phyloP scores from a whole-genome alignment of 2,888 invertebrate genomes.

The Cantharis nigra region DNA sequence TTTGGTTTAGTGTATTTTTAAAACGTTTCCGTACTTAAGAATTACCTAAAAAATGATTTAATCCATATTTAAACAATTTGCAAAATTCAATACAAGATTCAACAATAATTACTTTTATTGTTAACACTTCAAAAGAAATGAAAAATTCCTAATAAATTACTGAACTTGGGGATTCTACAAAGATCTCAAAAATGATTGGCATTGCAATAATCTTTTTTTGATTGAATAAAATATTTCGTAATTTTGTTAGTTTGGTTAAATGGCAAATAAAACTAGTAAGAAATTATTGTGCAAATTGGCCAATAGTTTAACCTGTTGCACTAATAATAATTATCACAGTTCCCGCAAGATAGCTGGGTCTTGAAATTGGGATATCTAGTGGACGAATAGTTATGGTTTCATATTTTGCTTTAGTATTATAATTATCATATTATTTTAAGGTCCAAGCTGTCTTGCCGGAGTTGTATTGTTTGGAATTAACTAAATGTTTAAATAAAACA shows the following conservation, averaged over 20 bases:
- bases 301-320: background rate
- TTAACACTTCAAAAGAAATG: no score
- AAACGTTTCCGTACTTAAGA: background rate
- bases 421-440: no score
- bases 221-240: background rate
- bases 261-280: background rate
- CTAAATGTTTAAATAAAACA: background rate
- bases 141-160: no score
- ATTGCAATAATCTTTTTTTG: background rate
- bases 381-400: no score
- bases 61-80: background rate
- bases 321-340: background rate
- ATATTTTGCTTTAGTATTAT: no score
- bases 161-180: no score
- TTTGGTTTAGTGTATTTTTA: background rate
- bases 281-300: background rate
- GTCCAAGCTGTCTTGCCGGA: no score
- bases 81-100: no score
- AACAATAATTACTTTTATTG: no score
- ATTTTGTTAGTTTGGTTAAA: background rate
- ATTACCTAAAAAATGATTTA: background rate
- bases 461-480: background rate
- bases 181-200: background rate
- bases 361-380: no score
- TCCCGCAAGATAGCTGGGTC: no score